Conservation (phyloP, 2,888 invertebrate genomes). For the Synanthedon formicaeformis region DNA sequence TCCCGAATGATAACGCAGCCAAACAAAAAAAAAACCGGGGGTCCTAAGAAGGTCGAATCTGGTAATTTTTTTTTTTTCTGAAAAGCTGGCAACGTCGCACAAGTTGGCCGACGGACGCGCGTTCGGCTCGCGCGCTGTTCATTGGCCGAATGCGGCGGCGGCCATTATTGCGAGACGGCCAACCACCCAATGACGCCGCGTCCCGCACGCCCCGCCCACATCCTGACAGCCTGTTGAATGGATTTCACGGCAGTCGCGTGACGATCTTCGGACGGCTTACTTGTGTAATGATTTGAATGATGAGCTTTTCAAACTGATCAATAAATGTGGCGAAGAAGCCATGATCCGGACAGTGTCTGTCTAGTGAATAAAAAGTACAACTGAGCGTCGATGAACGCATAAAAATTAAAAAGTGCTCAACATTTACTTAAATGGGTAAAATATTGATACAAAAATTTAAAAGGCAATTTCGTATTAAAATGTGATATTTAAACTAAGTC, state of each 20-base stretch:
- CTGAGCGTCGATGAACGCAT: conserved; percentile 5
- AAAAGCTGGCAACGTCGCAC: conserved; percentile 67
- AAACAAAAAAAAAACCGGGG: conserved; percentile 67
- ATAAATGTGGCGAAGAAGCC: too few relatives aligned
- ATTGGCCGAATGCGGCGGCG: conserved; percentile 66
- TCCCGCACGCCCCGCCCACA: conserved; percentile 68
- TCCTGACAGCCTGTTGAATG: conserved; percentile 62
- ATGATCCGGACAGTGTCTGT: conserved; percentile 10
- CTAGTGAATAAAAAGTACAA: conserved; percentile 7
- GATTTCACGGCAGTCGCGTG: conserved; percentile 52
- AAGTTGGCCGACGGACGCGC: conserved; percentile 58
- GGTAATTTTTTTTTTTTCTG: conserved; percentile 59
- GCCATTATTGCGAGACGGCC: conserved; percentile 54
- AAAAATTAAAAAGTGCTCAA: conserved; percentile 4
- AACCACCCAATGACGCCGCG: conserved; percentile 58
- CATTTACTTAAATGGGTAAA: not conserved
- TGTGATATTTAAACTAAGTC: not conserved
- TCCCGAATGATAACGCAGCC: conserved; percentile 67
- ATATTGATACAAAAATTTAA: not conserved
- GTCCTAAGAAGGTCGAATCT: conserved; percentile 70
- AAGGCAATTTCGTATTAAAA: not conserved
- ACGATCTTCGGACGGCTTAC: conserved; percentile 24
- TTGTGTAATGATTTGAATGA: conserved; percentile 15
- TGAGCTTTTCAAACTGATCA: not conserved
- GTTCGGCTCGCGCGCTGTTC: conserved; percentile 61